Conservation (phyloP, 2,797 vertebrate genomes). For the Limnodromus scolopaceus region DNA sequence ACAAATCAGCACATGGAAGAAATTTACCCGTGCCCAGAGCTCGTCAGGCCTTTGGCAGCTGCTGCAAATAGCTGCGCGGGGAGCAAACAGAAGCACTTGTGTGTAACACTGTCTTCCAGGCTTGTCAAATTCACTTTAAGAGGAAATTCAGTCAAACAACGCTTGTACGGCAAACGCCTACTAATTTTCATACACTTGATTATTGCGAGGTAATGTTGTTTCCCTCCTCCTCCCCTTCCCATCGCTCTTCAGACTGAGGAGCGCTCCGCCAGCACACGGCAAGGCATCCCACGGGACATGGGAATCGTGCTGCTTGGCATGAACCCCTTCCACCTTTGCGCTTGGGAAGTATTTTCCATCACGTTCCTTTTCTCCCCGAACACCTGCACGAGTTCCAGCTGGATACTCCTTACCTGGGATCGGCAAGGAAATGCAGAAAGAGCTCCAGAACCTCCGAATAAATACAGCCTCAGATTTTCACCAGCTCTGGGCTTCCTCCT, state of each 20-base stretch:
- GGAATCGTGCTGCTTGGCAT: background rate
- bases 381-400: background rate
- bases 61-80: background rate
- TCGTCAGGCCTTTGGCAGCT: background rate
- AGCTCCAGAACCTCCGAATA: background rate
- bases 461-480: background rate
- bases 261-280: background rate
- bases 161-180: rapidly evolving
- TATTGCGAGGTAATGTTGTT: background rate
- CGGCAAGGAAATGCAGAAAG: background rate
- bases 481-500: background rate
- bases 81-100: constrained; percentile 2
- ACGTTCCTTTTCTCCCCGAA: background rate
- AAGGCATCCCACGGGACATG: rapidly evolving
- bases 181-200: background rate
- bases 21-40: background rate
- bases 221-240: background rate
- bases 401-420: background rate
- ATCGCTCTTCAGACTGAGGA: background rate
- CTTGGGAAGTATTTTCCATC: background rate
- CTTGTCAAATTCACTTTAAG: background rate
- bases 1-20: constrained; percentile 25
- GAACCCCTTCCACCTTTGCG: background rate
- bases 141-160: background rate
- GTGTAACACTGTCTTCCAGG: background rate